These are phyloP conservation scores for Psylliodes chrysocephalus DNA, from an alignment of 2,888 invertebrate species.

Conservation along the genomic window DNA sequence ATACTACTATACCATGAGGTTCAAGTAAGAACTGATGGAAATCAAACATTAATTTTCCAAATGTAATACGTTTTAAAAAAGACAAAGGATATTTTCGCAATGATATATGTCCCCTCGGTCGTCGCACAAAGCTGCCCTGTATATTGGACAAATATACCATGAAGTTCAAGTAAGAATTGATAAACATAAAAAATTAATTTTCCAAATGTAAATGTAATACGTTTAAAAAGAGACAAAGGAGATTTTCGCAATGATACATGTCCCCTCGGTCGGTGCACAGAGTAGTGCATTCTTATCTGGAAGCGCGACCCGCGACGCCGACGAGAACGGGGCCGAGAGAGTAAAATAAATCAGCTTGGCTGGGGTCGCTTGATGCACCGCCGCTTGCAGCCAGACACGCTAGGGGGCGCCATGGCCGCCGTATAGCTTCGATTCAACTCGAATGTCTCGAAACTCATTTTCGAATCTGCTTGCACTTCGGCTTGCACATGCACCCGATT, in stretches of 20 bases:
- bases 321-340: constrained; percentile 23
- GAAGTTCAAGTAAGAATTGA: no score
- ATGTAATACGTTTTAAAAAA: not conserved
- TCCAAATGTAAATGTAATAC: not conserved
- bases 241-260: constrained; percentile 15
- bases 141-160: no score
- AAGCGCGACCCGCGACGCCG: constrained; percentile 18
- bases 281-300: constrained; percentile 25
- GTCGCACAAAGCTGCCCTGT: no score
- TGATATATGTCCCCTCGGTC: constrained; percentile 12
- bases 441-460: constrained; percentile 14
- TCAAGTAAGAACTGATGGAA: no score
- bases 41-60: no score
- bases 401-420: constrained; percentile 39
- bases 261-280: constrained; percentile 22
- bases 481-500: constrained; percentile 38
- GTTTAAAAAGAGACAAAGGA: constrained; percentile 11
- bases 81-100: constrained; percentile 17
- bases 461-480: constrained; percentile 40
- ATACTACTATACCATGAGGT: no score
- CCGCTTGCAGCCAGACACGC: constrained; percentile 40
- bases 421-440: constrained; percentile 31
- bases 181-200: not conserved
- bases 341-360: constrained; percentile 34
- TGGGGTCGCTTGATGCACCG: constrained; percentile 36